Evolutionary conservation across 2,888 invertebrate genomes (phyloP), one percentile per base, ranked within the genome.

Genomic region (Parelbella ahira): DNA sequence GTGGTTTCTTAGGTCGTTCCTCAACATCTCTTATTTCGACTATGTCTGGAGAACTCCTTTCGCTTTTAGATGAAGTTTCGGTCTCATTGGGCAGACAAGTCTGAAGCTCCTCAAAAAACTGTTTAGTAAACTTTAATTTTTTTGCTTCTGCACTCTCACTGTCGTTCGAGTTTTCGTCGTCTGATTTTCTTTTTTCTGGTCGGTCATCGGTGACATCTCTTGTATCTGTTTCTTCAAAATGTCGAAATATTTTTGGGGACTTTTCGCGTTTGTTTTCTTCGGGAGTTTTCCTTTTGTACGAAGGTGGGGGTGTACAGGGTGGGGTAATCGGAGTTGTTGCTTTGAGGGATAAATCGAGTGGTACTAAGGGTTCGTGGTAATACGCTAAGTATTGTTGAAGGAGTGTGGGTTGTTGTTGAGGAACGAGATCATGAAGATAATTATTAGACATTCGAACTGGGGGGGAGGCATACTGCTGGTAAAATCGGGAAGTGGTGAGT

Each of bases 291-390:
- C 86, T 63, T 63, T 91, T 91, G 45, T 89, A 89, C 0, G 86
- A 72, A 2, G 94, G 94, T 13, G 93, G 93, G 1, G 93, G 93
- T 0, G 93, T 93, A 48, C 92, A 91, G 3, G 94, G 93, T 5
- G 94, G 94, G 0, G 94, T 94, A 60, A 94, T 93, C 0, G 93
- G 93, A 4, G 90, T 88, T 0, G 87, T 87, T n/a, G 88, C 82
- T 66, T 95, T 95, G 11, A 94, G 74, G 10, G 94, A 94, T 45
- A 95, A 77, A 69, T 95, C 95, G 54, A 95, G 77, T 3, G 94
- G 94, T 48, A 90, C 89, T 36, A 90, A 59, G 2, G 91, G 91
- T 60, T 91, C 91, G 37, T 89, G 77, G 61, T 90, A 90, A 58
- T 90, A 90, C 1, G 89, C 83, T 44, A 90, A 64, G 58, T 90